Base-by-base conservation (phyloP, 2,113 vertebrate genomes). In the Camelus dromedarius region DNA sequence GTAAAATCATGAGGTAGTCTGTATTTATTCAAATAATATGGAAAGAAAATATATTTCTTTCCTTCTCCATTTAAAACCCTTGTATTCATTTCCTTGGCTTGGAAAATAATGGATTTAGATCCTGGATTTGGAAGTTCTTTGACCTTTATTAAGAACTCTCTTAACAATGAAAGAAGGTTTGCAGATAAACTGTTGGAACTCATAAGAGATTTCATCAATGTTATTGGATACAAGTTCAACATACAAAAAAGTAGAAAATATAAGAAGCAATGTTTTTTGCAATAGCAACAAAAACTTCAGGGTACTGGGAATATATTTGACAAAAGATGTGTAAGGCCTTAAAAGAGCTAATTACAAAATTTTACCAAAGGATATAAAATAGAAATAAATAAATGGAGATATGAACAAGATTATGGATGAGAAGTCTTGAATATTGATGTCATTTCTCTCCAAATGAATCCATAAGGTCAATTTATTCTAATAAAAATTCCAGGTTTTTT, bases 141-240 rank as follows among this genome's bases (percentile, higher is more conserved):
- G 38, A 9, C 18, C n/a, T 89, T 96, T 81, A 22, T 77, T 83
- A 95, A 87, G 6, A 79, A 82, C 3, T 46, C 6, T 93, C 38
- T 91, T 86, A 86, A 92, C 92, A 77, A n/a, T 32, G 56, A 90
- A 72, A 89, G 38, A 77, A 9, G 3, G 48, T 83, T 93, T 95
- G n/a, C 6, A 87, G 32, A 54, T 42, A 75, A 93, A 64, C 87
- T 95, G 42, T 56, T 88, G 42, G 64, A 22, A 56, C 19, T 81
- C 50, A 54, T 5, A 82, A 62, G 62, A 82, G 3, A 94, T 90
- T 67, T 92, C 8, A 93, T n/a, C 50, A 85, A 4, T 91, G 28
- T 76, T 95, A 70, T 13, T 84, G 5, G 8, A 42, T 86, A 81
- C 32, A 96, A 85, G n/a, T 84, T 91, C n/a, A 75, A 70, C 84